Percentiles rank a stretch among this genome's conserved stretches.
Evolutionary conservation across 2,113 vertebrate species (phyloP).

Genomic region (Lathamus discolor): DNA sequence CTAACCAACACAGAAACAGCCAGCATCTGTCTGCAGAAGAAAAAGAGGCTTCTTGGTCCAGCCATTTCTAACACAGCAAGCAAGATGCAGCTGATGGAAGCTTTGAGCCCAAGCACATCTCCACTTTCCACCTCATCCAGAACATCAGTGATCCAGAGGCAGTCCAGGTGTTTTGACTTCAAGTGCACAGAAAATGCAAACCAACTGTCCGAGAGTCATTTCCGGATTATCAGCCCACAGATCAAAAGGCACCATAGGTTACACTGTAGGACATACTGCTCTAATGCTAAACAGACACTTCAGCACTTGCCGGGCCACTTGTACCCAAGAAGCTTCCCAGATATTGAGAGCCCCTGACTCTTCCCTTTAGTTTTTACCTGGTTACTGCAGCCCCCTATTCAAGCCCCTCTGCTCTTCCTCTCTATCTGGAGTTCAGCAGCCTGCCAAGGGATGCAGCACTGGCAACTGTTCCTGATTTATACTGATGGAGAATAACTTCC

Average conservation of each 20-base stretch:
- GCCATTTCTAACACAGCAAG: background rate
- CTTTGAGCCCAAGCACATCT: background rate
- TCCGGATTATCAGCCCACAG: background rate
- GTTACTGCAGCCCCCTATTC: background rate
- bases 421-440: background rate
- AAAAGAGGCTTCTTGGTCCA: background rate
- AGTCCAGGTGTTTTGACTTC: background rate
- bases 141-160: background rate
- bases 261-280: background rate
- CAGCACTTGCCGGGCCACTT: background rate
- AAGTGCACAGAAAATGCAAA: background rate
- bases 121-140: background rate
- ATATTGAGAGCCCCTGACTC: background rate
- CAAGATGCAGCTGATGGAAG: background rate
- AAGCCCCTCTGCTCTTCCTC: background rate
- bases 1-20: background rate
- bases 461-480: background rate
- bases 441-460: background rate
- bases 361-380: background rate
- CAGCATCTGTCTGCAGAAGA: background rate
- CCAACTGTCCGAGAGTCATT: background rate
- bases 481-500: conserved; percentile 1
- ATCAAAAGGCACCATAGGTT: background rate
- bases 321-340: background rate
- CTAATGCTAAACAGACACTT: background rate